These are phyloP conservation scores for Globodera rostochiensis DNA, from an alignment of 1,140 invertebrate genomes.

Conservation along the genomic window DNA sequence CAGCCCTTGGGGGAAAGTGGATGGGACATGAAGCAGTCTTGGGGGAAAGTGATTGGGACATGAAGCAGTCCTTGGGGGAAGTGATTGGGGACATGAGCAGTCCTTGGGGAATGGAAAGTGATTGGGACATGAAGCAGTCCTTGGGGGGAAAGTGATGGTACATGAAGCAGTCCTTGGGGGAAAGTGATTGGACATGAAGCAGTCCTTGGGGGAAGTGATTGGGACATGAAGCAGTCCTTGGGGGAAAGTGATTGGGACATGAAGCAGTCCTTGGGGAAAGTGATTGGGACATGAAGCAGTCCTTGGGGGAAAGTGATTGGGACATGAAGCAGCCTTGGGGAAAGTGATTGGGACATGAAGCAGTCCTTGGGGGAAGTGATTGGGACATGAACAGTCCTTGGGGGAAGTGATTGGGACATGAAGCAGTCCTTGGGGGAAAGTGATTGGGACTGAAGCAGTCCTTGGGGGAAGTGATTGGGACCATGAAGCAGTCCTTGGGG, in stretches of 20 bases:
- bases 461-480: slow-evolving; percentile 30
- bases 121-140: slow-evolving; percentile 38
- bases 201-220: not conserved
- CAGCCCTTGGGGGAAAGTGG: slow-evolving; percentile 38
- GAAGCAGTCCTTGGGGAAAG: slow-evolving; percentile 44
- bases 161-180: slow-evolving; percentile 46
- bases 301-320: slow-evolving; percentile 29
- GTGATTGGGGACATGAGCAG: slow-evolving; percentile 44
- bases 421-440: slow-evolving; percentile 44
- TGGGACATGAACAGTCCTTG: not conserved
- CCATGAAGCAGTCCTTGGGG: slow-evolving; percentile 47
- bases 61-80: too few species aligned
- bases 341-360: not conserved
- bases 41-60: not conserved
- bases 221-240: not conserved
- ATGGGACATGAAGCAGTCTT: not conserved
- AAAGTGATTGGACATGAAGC: not conserved
- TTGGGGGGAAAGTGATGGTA: slow-evolving; percentile 25
- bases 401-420: slow-evolving; percentile 29
- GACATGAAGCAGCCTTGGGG: slow-evolving; percentile 47
- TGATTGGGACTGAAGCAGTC: slow-evolving; percentile 33
- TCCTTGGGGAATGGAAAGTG: slow-evolving; percentile 35
- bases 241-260: slow-evolving; percentile 31
- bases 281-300: slow-evolving; percentile 34
- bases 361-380: not conserved